Evolutionary conservation across 2,888 invertebrate genomes (phyloP), one percentile per base, ranked within the genome.

Genomic region (Pimpla rufipes): DNA sequence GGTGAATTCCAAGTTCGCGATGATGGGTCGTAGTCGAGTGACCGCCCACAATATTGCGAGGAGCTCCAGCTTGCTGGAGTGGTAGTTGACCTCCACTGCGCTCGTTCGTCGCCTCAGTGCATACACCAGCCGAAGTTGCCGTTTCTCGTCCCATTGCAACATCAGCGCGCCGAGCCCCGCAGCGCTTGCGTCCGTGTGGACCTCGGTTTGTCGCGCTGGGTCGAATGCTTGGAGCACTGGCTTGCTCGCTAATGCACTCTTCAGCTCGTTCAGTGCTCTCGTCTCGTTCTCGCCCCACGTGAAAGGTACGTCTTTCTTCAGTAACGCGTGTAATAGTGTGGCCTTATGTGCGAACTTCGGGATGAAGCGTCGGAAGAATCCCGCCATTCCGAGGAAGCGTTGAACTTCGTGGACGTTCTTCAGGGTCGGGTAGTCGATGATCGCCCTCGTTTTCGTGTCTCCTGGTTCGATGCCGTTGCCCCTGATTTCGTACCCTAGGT

Each of bases 401-500:
- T 74, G 64, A 0, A 68, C 67, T 21, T 80, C 77, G 37, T 77
- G 80, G 2, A 71, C 42, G 42, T 76, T 64, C 18, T n/a, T 68
- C 2, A 74, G 78, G 0, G 10, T 16, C n/a, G 83, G 76, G 35
- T 81, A 85, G 1, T 83, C 64, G 4, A n/a, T 8, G n/a, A 85
- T 81, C 11, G 85, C 90, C 73, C 42, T n/a, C 18, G 68, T 85
- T 76, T 87, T 91, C 79, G 2, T 73, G 50, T 23, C 70, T 66
- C 85, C 82, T 0, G 86, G 83, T 23, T 70, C 45, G 21, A 84
- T 75, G 1, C 76, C 73, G 4, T 57, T 50, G 11, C 23, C 50
- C 0, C 71, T 67, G 11, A 85, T 73, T 21, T 45, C 66, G 77
- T 89, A 90, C 0, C 92, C 91, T 11, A 92, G 81, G 66, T 88